Evolutionary conservation across 2,113 vertebrate species (phyloP).

Genomic region (Tinamus guttatus): DNA sequence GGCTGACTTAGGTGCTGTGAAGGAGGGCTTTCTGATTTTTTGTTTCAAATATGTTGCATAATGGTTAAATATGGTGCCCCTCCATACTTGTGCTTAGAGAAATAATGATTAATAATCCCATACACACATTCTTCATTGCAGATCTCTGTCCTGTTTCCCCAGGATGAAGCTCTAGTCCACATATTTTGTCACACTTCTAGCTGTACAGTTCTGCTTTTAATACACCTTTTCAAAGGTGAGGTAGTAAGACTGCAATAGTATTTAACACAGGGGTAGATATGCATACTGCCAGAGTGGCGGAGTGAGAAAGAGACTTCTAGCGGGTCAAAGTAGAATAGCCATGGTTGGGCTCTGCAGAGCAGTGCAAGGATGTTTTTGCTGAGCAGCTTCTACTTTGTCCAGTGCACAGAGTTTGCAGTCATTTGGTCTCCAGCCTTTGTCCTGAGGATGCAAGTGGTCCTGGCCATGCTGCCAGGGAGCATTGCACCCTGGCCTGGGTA

Average conservation of each 20-base stretch:
- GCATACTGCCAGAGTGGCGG: not conserved
- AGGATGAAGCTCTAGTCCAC: not conserved
- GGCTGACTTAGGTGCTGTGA: not conserved
- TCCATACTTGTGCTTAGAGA: not conserved
- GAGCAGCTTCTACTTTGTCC: not conserved
- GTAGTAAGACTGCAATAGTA: not conserved
- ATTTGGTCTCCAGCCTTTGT: not conserved
- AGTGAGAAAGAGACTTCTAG: too few species aligned
- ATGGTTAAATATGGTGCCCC: not conserved
- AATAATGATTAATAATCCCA: not conserved
- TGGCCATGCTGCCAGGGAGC: not conserved
- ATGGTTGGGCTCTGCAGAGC: not conserved
- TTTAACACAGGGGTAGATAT: not conserved
- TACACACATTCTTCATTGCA: not conserved
- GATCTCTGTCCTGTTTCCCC: not conserved
- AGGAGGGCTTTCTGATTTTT: not conserved
- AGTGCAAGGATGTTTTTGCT: not conserved
- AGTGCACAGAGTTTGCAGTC: not conserved
- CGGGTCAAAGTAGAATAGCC: not conserved
- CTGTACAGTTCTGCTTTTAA: not conserved
- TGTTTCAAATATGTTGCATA: not conserved
- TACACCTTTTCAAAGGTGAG: not conserved
- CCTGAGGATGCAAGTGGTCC: not conserved
- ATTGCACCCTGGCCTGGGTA: not conserved
- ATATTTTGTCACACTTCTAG: not conserved